Base-by-base conservation (phyloP, 2,797 vertebrate species). In the Gymnothorax reevesii region DNA sequence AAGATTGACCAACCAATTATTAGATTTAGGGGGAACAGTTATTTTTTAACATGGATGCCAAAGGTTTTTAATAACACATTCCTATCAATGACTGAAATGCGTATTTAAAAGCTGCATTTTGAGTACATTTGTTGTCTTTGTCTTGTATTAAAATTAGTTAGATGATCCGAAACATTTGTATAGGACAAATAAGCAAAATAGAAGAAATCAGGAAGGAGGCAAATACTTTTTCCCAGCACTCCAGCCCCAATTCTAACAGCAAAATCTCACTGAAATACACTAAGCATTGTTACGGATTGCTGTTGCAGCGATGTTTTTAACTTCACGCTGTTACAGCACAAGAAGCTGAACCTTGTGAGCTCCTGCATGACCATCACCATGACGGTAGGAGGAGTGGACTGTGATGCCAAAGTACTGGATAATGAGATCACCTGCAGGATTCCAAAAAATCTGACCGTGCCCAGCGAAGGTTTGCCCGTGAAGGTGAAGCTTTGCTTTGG, bases 381-480 rank as follows among this genome's bases (percentile, higher is more conserved):
- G 97, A 97, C 91, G 0, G 95, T 99, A 54, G 97, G 95, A 3
- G 96, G 93, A 7, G 90, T 85, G 86, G 89, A 95, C 88, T 99
- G 98, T 92, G 93, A 94, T 0, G 95, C 93, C 7, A 93, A 93
- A 27, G 94, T 99, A 88, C 90, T 97, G 91, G 94, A 94, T 13
- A 97, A 98, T 0, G 95, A 98, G 90, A 95, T 99, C 88, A 96
- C 95, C 0, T 99, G 98, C 92, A 95, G 95, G 82, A 95, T 99
- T 85, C 96, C 98, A 3, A 94, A 92, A 7, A 90, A 94, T 75
- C 77, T 97, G 83, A 89, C 57, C 13, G 92, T 98, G 84, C 96
- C 96, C 85, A 88, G 86, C 0, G 85, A 93, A 0, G 97, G 97
- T 0, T 90, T 94, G 20, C 94, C 93, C 0, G 94, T 98, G 84